Evolutionary conservation across 2,888 invertebrate genomes (phyloP).

Genomic region (Nemotelus nigrinus): DNA sequence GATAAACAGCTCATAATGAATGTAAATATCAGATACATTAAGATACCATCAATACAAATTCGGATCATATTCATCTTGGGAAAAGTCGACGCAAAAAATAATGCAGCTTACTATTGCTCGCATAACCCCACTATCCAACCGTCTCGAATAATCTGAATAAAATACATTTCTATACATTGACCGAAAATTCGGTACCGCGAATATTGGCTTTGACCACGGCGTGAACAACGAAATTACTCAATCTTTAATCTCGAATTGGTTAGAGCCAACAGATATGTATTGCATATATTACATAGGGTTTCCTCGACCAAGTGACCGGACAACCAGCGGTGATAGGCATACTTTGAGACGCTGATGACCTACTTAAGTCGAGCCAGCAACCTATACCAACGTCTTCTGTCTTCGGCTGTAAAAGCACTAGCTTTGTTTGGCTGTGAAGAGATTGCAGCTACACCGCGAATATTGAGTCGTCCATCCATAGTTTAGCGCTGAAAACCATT

Average conservation of each 20-base stretch:
- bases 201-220: no score
- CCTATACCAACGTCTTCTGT: conserved; percentile 27
- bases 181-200: no score
- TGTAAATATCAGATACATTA: no score
- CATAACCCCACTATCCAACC: not conserved
- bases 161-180: not conserved
- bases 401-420: no score
- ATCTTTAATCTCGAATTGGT: not conserved
- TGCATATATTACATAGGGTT: conserved; percentile 18
- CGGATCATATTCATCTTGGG: not conserved
- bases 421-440: no score
- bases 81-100: not conserved
- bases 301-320: conserved; percentile 36
- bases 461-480: no score
- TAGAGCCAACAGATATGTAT: conserved; percentile 2
- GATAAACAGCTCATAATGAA: no score
- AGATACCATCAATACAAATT: no score
- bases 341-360: conserved; percentile 16
- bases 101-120: not conserved
- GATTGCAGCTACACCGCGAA: no score
- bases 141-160: not conserved
- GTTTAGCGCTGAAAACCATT: no score
- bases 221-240: not conserved
- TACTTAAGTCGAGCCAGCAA: conserved; percentile 33
- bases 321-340: conserved; percentile 1